Evolutionary conservation across 2,888 invertebrate species (phyloP).

Genomic region (Cantharis nigra): DNA sequence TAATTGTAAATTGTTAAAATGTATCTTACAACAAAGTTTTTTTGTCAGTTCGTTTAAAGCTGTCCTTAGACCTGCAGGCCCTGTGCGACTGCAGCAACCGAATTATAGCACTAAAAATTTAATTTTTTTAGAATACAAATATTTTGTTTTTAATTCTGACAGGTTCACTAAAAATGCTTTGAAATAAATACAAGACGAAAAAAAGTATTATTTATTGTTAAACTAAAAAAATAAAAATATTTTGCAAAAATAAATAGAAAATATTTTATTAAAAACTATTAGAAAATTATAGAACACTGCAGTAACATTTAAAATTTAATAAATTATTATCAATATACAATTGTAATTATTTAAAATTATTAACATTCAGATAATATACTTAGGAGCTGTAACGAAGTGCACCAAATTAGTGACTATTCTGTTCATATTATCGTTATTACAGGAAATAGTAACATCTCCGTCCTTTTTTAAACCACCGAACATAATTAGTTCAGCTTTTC

Average conservation of each 20-base stretch:
- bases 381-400: conserved; percentile 75
- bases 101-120: too few species aligned
- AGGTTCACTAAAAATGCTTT: background rate
- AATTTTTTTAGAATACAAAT: background rate
- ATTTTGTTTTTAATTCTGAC: background rate
- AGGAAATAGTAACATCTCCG: conserved; percentile 60
- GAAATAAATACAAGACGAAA: background rate
- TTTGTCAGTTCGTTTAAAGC: too few species aligned
- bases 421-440: conserved; percentile 55
- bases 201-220: background rate
- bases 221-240: background rate
- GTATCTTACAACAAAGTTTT: too few species aligned
- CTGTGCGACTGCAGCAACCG: too few species aligned
- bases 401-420: conserved; percentile 78
- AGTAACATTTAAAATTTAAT: conserved; percentile 7
- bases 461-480: conserved; percentile 95
- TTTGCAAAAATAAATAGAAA: background rate
- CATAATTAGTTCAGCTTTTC: conserved; percentile 90
- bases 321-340: background rate
- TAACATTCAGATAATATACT: conserved; percentile 63
- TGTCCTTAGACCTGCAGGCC: too few species aligned
- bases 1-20: too few species aligned
- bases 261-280: conserved; percentile 12
- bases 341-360: background rate
- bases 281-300: conserved; percentile 13